Evolutionary conservation across 2,113 vertebrate species (phyloP).

Genomic region (Eulemur rufifrons): DNA sequence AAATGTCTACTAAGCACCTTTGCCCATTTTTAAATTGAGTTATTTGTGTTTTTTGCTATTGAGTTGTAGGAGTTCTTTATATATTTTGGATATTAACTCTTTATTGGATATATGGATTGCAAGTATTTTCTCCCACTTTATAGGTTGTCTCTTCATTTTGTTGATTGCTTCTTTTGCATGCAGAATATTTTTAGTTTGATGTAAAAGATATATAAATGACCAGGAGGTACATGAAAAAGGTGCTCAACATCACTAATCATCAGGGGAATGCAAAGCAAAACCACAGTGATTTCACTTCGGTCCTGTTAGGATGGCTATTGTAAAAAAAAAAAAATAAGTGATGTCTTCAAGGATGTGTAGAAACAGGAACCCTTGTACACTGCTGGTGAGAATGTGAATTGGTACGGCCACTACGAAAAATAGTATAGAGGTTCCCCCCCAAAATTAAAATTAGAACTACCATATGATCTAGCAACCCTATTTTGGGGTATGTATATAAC

Average conservation of each 20-base stretch:
- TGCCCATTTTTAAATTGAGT: neutral
- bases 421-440: no score
- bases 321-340: no score
- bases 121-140: neutral
- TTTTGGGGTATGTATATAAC: no score
- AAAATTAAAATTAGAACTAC: neutral
- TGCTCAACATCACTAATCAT: no score
- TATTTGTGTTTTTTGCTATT: neutral
- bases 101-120: no score
- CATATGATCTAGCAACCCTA: neutral
- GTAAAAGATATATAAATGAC: no score
- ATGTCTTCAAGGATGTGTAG: neutral
- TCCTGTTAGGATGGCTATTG: neutral
- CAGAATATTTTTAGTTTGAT: neutral
- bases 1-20: neutral
- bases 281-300: neutral
- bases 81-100: neutral
- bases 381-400: neutral
- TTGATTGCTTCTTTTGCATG: neutral
- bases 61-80: neutral
- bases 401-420: no score
- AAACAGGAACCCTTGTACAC: no score
- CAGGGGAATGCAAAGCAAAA: neutral
- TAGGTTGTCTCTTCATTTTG: neutral
- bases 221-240: neutral